Conservation (phyloP, 2,888 invertebrate genomes). For the Drosophila suboccidentalis region DNA sequence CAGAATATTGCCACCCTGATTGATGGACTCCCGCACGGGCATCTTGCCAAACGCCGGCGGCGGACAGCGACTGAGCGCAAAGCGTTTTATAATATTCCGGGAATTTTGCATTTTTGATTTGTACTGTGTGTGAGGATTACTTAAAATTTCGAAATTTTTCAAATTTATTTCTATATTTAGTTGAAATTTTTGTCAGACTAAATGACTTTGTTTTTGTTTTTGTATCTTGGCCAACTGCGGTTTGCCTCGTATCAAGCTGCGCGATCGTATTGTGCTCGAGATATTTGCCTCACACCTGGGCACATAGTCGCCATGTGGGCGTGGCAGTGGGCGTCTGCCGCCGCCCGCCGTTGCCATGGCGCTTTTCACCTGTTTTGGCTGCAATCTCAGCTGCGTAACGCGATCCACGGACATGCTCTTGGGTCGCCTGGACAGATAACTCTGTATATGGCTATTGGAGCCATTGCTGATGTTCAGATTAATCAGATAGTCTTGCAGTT, state of each 20-base stretch:
- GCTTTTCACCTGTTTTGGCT: slow-evolving; percentile 62
- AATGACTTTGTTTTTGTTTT: slow-evolving; percentile 1
- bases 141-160: slow-evolving; percentile 6
- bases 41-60: slow-evolving; percentile 11
- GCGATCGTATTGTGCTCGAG: slow-evolving; percentile 87
- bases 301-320: slow-evolving; percentile 27
- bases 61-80: slow-evolving; percentile 15
- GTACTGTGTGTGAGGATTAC: no score
- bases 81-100: slow-evolving; percentile 36
- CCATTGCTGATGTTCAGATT: slow-evolving; percentile 87
- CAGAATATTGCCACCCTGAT: not conserved
- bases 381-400: slow-evolving; percentile 76
- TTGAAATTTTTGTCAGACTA: no score
- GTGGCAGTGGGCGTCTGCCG: slow-evolving; percentile 12
- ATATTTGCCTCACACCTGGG: slow-evolving; percentile 86
- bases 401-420: slow-evolving; percentile 85
- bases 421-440: slow-evolving; percentile 82
- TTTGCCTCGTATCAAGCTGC: slow-evolving; percentile 66
- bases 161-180: not conserved
- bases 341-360: slow-evolving; percentile 55
- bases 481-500: slow-evolving; percentile 88
- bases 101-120: slow-evolving; percentile 34
- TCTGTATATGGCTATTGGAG: slow-evolving; percentile 80
- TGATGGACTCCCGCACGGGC: not conserved
- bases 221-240: slow-evolving; percentile 75